Percentiles rank a stretch among this genome's conserved stretches.
Evolutionary conservation across 2,888 invertebrate species (phyloP).

Genomic region (Drosophila emarginata): DNA sequence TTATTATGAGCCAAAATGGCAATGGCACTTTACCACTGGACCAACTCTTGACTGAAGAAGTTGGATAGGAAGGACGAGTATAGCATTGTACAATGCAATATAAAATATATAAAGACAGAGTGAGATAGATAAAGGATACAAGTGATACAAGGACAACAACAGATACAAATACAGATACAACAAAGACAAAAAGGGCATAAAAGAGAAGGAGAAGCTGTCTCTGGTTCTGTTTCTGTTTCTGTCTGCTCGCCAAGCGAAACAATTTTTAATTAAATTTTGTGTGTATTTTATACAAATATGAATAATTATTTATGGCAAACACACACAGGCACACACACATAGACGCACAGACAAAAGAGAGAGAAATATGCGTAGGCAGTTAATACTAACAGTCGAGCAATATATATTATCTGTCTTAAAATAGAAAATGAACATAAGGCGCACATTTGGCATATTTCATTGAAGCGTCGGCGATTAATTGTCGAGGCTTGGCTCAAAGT

Average conservation of each 20-base stretch:
- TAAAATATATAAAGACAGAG: slow-evolving; percentile 49
- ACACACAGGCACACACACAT: slow-evolving; percentile 27
- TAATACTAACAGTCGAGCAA: slow-evolving; percentile 59
- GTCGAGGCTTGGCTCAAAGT: slow-evolving; percentile 63
- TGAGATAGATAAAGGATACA: slow-evolving; percentile 17
- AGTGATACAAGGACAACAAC: slow-evolving; percentile 20
- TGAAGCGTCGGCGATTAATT: slow-evolving; percentile 61
- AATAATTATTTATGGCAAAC: slow-evolving; percentile 77
- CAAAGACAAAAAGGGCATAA: slow-evolving; percentile 28
- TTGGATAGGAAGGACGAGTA: slow-evolving; percentile 12
- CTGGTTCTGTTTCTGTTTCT: slow-evolving; percentile 5
- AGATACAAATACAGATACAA: slow-evolving; percentile 24
- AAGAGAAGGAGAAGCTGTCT: slow-evolving; percentile 5
- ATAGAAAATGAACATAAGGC: slow-evolving; percentile 76
- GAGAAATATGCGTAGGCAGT: slow-evolving; percentile 58
- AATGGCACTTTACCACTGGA: slow-evolving; percentile 46
- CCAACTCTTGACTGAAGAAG: slow-evolving; percentile 23
- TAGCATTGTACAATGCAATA: neutral
- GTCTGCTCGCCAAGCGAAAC: slow-evolving; percentile 44
- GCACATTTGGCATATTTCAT: slow-evolving; percentile 72
- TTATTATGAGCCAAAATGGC: slow-evolving; percentile 70
- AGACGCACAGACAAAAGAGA: slow-evolving; percentile 3
- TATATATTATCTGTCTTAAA: slow-evolving; percentile 68
- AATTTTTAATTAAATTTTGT: slow-evolving; percentile 79
- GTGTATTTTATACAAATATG: slow-evolving; percentile 78